Evolutionary conservation across 2,113 vertebrate species (phyloP).

Genomic region (Dicrurus megarhynchus): DNA sequence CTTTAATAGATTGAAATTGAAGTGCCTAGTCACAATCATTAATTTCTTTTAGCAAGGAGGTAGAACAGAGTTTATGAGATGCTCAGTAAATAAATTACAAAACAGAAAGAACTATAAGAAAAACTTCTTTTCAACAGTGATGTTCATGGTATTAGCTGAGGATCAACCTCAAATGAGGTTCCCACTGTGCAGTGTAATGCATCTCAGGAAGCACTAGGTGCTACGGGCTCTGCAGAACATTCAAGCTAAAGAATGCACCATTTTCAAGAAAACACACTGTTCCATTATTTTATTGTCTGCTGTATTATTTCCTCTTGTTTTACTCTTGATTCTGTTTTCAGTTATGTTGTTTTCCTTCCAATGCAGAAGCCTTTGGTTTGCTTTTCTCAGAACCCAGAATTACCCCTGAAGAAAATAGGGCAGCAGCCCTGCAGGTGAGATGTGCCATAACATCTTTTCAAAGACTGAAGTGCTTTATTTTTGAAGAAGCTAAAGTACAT

Average conservation of each 20-base stretch:
- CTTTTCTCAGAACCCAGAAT: not conserved
- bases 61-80: not conserved
- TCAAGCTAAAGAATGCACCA: not conserved
- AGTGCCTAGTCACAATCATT: not conserved
- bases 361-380: not conserved
- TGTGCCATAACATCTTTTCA: not conserved
- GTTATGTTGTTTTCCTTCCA: not conserved
- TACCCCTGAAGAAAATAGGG: not conserved
- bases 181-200: not conserved
- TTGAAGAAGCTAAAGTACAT: not conserved
- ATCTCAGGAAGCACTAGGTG: not conserved
- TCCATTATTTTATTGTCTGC: not conserved
- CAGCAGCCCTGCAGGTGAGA: not conserved
- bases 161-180: not conserved
- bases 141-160: not conserved
- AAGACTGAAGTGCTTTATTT: not conserved
- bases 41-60: not conserved
- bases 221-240: not conserved
- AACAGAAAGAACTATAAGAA: not conserved
- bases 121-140: not conserved
- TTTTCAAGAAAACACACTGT: not conserved
- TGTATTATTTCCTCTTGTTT: not conserved
- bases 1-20: not conserved
- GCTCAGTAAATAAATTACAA: not conserved
- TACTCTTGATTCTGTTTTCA: not conserved